phyloP scores from a whole-genome alignment of 2,797 vertebrate genomes.

The Xenops minutus region DNA sequence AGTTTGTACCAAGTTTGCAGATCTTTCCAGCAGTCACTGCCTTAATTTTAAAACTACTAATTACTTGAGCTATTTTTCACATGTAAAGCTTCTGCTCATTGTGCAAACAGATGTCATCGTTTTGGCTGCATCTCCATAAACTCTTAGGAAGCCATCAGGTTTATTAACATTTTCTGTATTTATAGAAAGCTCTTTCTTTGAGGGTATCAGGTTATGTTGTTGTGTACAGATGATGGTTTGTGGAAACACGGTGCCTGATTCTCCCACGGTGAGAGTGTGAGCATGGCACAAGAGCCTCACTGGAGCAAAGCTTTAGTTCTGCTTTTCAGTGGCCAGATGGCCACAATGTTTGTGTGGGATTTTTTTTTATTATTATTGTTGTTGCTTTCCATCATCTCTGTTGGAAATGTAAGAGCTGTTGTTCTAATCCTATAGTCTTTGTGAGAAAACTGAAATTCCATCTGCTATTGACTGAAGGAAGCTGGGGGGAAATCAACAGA shows the following conservation, averaged over 20 bases:
- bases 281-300: neutral
- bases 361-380: neutral
- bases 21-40: neutral
- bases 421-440: conserved; percentile 12
- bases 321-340: conserved; percentile 46
- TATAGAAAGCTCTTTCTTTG: neutral
- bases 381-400: conserved; percentile 6
- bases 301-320: neutral
- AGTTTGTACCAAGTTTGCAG: neutral
- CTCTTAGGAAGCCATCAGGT: neutral
- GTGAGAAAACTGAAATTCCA: conserved; percentile 29
- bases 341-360: neutral
- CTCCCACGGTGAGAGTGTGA: neutral
- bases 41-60: neutral
- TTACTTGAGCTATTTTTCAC: neutral
- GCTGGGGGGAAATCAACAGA: neutral
- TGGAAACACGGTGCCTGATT: neutral
- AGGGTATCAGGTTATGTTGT: neutral
- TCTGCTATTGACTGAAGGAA: conserved; percentile 32
- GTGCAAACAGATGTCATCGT: neutral
- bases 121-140: neutral
- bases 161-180: neutral
- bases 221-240: neutral
- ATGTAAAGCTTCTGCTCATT: neutral
- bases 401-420: conserved; percentile 9